phyloP scores from a whole-genome alignment of 2,113 vertebrate species.

The Polypterus bichir region DNA sequence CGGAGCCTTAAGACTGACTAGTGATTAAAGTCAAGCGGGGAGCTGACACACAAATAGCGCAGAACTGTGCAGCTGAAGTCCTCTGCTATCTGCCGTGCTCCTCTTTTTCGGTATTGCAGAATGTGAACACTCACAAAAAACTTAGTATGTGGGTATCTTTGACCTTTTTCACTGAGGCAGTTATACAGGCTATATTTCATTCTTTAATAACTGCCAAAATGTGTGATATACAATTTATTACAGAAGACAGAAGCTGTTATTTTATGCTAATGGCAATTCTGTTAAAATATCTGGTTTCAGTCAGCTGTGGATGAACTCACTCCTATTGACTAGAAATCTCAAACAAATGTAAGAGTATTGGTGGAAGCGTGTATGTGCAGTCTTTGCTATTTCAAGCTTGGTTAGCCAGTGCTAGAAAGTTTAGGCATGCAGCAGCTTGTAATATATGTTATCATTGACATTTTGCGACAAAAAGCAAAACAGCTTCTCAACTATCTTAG shows the following conservation, averaged over 20 bases:
- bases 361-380: not conserved
- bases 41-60: not conserved
- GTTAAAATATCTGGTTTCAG: too few species aligned
- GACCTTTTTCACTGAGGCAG: too few species aligned
- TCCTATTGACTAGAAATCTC: not conserved
- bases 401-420: not conserved
- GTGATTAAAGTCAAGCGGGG: constrained; percentile 4
- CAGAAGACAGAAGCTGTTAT: too few species aligned
- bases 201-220: too few species aligned
- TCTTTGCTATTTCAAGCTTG: not conserved
- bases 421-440: not conserved
- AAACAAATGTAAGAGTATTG: not conserved
- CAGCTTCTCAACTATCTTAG: too few species aligned
- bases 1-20: constrained; percentile 9
- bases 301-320: not conserved
- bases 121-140: too few species aligned
- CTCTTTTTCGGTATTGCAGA: too few species aligned
- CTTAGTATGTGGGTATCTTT: too few species aligned
- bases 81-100: too few species aligned
- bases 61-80: not conserved
- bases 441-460: not conserved
- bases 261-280: too few species aligned
- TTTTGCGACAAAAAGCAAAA: not conserved
- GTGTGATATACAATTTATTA: too few species aligned
- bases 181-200: too few species aligned